phyloP scores from a whole-genome alignment of 2,888 invertebrate species.

The Empis livida region DNA sequence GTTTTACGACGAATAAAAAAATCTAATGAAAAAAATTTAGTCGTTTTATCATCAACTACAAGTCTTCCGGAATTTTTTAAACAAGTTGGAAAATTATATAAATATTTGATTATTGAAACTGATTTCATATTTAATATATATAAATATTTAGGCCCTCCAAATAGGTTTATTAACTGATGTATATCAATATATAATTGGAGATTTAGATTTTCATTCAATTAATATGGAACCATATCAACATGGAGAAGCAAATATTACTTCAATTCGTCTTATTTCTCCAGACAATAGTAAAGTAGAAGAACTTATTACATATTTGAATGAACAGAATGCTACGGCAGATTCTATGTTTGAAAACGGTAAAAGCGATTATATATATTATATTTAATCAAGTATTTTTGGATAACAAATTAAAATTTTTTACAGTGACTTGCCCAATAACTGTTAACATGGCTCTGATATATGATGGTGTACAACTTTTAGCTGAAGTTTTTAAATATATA shows the following conservation, averaged over 20 bases:
- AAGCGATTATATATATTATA: neutral
- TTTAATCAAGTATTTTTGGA: neutral
- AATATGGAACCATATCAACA: slow-evolving; percentile 65
- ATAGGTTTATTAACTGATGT: slow-evolving; percentile 93
- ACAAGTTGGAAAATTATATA: slow-evolving; percentile 25
- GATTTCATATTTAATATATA: neutral
- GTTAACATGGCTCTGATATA: slow-evolving; percentile 69
- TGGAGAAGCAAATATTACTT: slow-evolving; percentile 74
- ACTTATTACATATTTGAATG: slow-evolving; percentile 20
- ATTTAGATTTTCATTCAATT: slow-evolving; percentile 50
- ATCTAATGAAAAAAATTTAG: slow-evolving; percentile 52
- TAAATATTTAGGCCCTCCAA: slow-evolving; percentile 67
- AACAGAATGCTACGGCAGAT: slow-evolving; percentile 8
- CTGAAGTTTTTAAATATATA: slow-evolving; percentile 57
- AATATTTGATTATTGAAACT: slow-evolving; percentile 1
- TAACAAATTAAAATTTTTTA: neutral
- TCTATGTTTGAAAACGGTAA: slow-evolving; percentile 9
- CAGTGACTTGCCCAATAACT: slow-evolving; percentile 26
- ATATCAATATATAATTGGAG: slow-evolving; percentile 69
- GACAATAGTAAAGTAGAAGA: slow-evolving; percentile 40
- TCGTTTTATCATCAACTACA: slow-evolving; percentile 55
- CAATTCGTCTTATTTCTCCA: slow-evolving; percentile 51
- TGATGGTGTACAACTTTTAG: slow-evolving; percentile 72
- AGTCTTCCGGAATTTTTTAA: slow-evolving; percentile 44
- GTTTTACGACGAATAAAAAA: slow-evolving; percentile 55